phyloP scores from a whole-genome alignment of 2,797 vertebrate species.

The Microcaecilia unicolor region DNA sequence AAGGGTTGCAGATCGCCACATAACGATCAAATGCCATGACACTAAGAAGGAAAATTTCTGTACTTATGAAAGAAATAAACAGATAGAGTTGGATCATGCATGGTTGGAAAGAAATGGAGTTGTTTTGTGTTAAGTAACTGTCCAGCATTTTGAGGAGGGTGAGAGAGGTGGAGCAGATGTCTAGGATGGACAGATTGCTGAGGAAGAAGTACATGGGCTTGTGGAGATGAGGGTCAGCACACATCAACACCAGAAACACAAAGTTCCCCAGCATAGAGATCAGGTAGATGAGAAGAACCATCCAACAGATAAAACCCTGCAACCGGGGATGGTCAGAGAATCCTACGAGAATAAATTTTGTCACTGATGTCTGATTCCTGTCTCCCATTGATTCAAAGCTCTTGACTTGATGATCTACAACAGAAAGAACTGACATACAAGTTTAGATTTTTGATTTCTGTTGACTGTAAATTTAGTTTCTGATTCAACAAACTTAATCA shows the following conservation, averaged over 20 bases:
- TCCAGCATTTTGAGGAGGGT: slow-evolving; percentile 10
- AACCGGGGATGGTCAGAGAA: slow-evolving; percentile 7
- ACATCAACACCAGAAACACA: neutral
- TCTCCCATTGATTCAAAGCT: neutral
- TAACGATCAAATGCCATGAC: slow-evolving; percentile 16
- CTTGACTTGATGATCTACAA: no score
- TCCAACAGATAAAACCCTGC: slow-evolving; percentile 4
- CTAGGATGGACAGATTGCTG: neutral
- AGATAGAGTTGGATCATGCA: slow-evolving; percentile 32
- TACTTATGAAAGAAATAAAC: slow-evolving; percentile 19
- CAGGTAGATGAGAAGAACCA: neutral
- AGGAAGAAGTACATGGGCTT: slow-evolving; percentile 17
- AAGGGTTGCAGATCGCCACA: slow-evolving; percentile 17
- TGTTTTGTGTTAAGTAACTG: slow-evolving; percentile 6
- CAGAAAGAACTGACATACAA: no score
- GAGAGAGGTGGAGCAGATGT: slow-evolving; percentile 5
- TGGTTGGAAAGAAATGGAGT: slow-evolving; percentile 19
- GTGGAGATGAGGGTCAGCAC: neutral
- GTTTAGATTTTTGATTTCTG: no score
- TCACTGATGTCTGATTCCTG: slow-evolving; percentile 3
- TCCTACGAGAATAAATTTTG: slow-evolving; percentile 13
- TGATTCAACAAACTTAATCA: no score
- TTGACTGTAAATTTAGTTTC: no score
- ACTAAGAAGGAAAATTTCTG: slow-evolving; percentile 11
- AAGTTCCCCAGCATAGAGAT: neutral